Conservation (phyloP, 2,888 invertebrate genomes). For the Acronicta psi region DNA sequence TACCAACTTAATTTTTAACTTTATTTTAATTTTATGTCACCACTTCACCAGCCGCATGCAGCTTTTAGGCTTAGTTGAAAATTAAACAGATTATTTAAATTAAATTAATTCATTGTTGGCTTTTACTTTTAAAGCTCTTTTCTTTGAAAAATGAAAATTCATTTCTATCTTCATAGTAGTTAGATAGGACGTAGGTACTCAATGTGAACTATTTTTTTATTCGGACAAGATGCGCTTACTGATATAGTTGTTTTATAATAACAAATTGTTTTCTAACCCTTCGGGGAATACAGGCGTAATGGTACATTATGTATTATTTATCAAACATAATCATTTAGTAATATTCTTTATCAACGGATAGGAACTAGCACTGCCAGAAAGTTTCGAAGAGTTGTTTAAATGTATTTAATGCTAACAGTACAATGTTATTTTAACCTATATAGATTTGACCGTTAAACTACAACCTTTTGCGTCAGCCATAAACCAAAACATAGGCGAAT, state of each 20-base stretch:
- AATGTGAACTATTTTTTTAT: too few relatives aligned
- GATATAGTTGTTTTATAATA: too few relatives aligned
- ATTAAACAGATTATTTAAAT: slow-evolving; percentile 56
- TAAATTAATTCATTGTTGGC: slow-evolving; percentile 53
- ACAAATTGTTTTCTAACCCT: too few relatives aligned
- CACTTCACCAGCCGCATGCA: slow-evolving; percentile 50
- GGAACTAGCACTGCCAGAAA: too few relatives aligned
- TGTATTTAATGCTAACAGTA: not conserved
- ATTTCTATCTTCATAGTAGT: slow-evolving; percentile 23
- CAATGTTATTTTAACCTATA: slow-evolving; percentile 1
- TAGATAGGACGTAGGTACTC: too few relatives aligned
- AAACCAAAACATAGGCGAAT: slow-evolving; percentile 3
- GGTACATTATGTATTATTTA: too few relatives aligned
- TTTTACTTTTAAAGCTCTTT: slow-evolving; percentile 27
- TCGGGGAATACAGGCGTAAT: too few relatives aligned
- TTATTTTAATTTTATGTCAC: slow-evolving; percentile 41
- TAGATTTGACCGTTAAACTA: not conserved
- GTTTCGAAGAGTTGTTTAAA: not conserved
- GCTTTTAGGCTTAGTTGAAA: slow-evolving; percentile 51
- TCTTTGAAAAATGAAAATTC: slow-evolving; percentile 34
- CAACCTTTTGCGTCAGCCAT: not conserved
- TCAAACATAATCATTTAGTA: too few relatives aligned
- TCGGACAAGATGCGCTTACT: too few relatives aligned
- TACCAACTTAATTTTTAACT: slow-evolving; percentile 11
- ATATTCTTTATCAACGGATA: not conserved